These are phyloP conservation scores for Athene noctua DNA, from an alignment of 2,113 vertebrate species.

Conservation along the genomic window DNA sequence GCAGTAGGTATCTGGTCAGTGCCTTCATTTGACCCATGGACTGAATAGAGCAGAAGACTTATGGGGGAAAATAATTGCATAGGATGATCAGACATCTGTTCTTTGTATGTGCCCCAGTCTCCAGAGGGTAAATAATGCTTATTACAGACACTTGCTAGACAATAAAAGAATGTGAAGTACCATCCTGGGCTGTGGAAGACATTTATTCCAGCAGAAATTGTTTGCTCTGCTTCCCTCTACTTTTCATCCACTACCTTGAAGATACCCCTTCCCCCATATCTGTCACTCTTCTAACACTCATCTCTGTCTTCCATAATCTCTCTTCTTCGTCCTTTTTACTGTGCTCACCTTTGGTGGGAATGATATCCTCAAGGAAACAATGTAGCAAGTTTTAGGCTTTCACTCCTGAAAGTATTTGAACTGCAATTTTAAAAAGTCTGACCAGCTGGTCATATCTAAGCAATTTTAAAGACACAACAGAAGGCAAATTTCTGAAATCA, in stretches of 20 bases:
- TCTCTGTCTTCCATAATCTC: neutral
- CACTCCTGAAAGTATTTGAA: neutral
- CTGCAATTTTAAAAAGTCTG: neutral
- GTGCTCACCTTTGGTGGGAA: neutral
- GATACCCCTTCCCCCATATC: neutral
- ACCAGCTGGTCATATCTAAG: neutral
- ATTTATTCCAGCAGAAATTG: neutral
- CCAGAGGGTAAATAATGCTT: neutral
- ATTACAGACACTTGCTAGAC: neutral
- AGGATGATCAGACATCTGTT: neutral
- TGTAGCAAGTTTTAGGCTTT: neutral
- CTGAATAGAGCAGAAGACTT: neutral
- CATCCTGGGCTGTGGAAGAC: neutral
- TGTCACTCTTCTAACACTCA: neutral
- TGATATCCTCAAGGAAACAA: neutral
- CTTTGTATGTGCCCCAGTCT: neutral
- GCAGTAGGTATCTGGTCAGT: neutral
- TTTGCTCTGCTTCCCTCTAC: neutral
- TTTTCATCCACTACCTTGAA: neutral
- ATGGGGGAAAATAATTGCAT: neutral
- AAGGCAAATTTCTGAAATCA: neutral
- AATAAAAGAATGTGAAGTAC: neutral
- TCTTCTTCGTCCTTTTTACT: neutral
- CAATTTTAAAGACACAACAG: neutral
- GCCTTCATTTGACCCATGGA: neutral